Evolutionary conservation across 2,797 vertebrate species (phyloP).

Genomic region (Anisognathus igniventris): DNA sequence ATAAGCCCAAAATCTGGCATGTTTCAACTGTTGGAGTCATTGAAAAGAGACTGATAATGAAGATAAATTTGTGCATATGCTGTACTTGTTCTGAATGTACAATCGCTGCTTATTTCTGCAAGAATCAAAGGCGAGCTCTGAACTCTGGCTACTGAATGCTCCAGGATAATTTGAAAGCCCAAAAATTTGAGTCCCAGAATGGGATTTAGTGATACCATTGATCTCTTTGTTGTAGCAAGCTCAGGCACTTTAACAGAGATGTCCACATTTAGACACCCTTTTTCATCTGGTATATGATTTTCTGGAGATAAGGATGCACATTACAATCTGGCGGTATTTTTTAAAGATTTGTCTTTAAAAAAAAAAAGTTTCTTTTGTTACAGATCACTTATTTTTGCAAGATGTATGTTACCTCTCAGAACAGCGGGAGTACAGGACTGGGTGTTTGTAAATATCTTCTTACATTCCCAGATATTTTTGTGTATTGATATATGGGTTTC

Average conservation of each 20-base stretch:
- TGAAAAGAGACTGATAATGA: constrained; percentile 44
- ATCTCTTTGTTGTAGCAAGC: not conserved
- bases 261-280: not conserved
- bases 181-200: not conserved
- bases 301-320: not conserved
- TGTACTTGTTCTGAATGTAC: constrained; percentile 24
- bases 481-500: not conserved
- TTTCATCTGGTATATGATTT: not conserved
- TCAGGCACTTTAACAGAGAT: not conserved
- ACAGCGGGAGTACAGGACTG: not conserved
- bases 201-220: not conserved
- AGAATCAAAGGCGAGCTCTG: not conserved
- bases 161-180: constrained; percentile 8
- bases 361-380: not conserved
- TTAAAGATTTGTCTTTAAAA: not conserved
- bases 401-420: not conserved
- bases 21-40: constrained; percentile 11
- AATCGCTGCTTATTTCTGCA: not conserved
- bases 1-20: constrained; percentile 4
- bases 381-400: not conserved
- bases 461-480: not conserved
- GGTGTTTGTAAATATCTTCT: not conserved
- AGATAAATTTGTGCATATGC: constrained; percentile 30
- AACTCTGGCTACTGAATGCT: not conserved
- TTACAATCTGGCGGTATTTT: not conserved